Conservation (phyloP, 2,797 vertebrate species). For the Spinibarbus caldwelli region DNA sequence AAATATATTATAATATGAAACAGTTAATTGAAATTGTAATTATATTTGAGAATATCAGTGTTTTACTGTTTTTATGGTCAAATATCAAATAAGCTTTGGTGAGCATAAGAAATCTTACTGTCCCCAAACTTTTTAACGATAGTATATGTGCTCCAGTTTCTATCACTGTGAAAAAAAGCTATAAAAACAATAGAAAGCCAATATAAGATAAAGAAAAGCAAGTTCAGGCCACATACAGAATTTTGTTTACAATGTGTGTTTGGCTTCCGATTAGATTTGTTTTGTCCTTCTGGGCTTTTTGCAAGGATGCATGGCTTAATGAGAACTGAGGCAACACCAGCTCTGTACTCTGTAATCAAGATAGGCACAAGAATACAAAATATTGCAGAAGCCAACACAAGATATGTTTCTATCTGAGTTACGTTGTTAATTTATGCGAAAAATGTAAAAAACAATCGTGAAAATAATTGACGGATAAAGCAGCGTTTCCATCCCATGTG, state of each 20-base stretch:
- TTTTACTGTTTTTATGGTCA: background rate
- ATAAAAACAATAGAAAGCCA: too few species aligned
- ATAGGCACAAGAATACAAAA: constrained; percentile 31
- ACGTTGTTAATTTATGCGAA: background rate
- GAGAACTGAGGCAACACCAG: constrained; percentile 13
- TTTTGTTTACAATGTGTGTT: constrained; percentile 14
- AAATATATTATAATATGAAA: background rate
- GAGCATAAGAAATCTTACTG: too few species aligned
- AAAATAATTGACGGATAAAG: constrained; percentile 9
- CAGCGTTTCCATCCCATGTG: constrained; percentile 9
- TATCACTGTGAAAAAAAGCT: background rate
- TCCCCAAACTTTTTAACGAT: background rate
- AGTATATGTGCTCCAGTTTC: background rate
- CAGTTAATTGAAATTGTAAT: too few species aligned
- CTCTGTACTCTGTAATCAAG: constrained; percentile 15
- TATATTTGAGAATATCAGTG: background rate
- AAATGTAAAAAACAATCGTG: constrained; percentile 1
- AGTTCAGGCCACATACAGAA: background rate
- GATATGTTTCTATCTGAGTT: background rate
- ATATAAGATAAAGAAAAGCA: constrained; percentile 4
- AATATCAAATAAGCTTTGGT: background rate
- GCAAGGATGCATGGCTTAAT: constrained; percentile 16
- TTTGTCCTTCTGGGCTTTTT: constrained; percentile 31
- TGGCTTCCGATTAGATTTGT: constrained; percentile 18
- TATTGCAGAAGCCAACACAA: background rate